Base-by-base conservation (phyloP, 2,113 vertebrate genomes). In the Rousettus leschenaultii region DNA sequence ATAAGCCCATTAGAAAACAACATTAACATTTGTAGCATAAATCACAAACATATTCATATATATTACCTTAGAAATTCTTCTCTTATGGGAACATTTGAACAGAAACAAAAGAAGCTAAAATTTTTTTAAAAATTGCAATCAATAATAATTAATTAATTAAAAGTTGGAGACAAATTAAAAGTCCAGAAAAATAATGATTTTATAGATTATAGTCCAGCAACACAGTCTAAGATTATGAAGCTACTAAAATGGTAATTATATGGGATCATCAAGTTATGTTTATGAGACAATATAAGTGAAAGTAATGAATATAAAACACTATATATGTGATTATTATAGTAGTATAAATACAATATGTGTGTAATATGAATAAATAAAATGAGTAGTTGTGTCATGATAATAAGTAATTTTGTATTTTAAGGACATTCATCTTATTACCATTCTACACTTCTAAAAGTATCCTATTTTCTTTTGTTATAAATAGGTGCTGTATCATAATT, bases 401-500 rank as follows among this genome's bases (percentile, higher is more conserved):
- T 70, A 89, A 57, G 57, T 70, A 89, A 66, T 43, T 85, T 92
- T 95, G 2, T 40, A 68, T 94, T 94, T 70, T 51, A 43, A 35
- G n/a, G 73, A 66, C 33, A 68, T 75, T 80, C 26, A 35, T 91
- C 68, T 79, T 88, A 33, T 79, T 85, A 6, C 6, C 40, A 91
- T 94, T 95, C 19, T 89, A 43, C 0, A 38, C 3, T 78, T 93
- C 26, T 85, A 93, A 93, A 88, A 93, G 38, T 68, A 74, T 28
- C 9, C 10, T 4, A 82, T 43, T 92, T 91, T 93, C 55, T 87
- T 93, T 86, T 71, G 24, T 95, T 48, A 74, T 93, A 78, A 79
- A 57, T 40, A 73, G n/a, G 86, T 87, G 59, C 30, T 77, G 6
- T 80, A 48, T 3, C 38, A 33, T 61, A 82, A 43, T 28, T 43